These are phyloP conservation scores for Mechanitis mazaeus DNA, from an alignment of 2,888 invertebrate genomes.

Conservation along the genomic window DNA sequence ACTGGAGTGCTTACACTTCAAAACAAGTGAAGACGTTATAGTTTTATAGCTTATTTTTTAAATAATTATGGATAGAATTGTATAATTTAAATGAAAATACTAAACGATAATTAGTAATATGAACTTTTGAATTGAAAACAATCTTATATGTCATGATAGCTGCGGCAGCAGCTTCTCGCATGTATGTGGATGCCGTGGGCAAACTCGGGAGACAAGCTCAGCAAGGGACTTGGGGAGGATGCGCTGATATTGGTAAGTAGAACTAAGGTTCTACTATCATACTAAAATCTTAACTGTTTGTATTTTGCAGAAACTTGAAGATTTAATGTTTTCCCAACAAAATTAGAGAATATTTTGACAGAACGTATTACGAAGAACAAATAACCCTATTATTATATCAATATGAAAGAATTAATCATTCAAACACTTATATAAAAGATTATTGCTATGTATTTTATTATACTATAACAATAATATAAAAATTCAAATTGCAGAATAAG, in stretches of 20 bases:
- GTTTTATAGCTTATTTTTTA: not conserved
- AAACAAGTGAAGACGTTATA: conserved; percentile 1
- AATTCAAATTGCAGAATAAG: not conserved
- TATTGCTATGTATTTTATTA: too few species aligned
- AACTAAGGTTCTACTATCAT: not conserved
- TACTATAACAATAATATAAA: not conserved
- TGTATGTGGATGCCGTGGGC: conserved; percentile 92
- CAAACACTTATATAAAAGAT: too few species aligned
- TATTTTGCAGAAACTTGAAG: too few species aligned
- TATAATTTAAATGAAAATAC: conserved; percentile 22
- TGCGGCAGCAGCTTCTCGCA: conserved; percentile 90
- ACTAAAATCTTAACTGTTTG: not conserved
- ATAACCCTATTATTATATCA: too few species aligned
- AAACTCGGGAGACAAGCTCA: conserved; percentile 93
- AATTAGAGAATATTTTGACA: too few species aligned
- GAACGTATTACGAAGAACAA: too few species aligned
- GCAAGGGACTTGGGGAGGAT: conserved; percentile 92
- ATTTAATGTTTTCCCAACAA: too few species aligned
- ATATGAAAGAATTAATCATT: too few species aligned
- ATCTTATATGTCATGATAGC: conserved; percentile 64
- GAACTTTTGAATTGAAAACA: too few species aligned
- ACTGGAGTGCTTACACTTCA: conserved; percentile 19
- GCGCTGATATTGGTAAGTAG: conserved; percentile 89
- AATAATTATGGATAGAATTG: not conserved
- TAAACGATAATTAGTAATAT: conserved; percentile 36